phyloP scores from a whole-genome alignment of 2,888 invertebrate genomes.

The Phaedon cochleariae region DNA sequence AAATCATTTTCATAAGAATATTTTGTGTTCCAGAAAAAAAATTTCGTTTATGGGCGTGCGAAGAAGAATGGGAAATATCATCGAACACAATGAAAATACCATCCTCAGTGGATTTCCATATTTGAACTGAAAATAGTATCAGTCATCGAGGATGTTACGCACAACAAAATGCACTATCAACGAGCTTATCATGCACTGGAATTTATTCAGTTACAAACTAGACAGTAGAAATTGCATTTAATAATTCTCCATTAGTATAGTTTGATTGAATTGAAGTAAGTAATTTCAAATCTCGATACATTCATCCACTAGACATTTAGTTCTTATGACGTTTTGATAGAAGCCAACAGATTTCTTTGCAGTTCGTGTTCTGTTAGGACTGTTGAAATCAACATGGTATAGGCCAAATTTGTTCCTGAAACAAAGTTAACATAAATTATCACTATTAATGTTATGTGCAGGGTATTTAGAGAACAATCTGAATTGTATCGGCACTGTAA shows the following conservation, averaged over 20 bases:
- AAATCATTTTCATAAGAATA: no score
- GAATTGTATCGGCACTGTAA: no score
- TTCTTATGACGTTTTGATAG: constrained; percentile 21
- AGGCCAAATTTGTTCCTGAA: constrained; percentile 67
- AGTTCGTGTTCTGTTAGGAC: constrained; percentile 67
- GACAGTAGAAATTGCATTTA: no score
- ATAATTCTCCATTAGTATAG: no score
- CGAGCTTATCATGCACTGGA: no score
- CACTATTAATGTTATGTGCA: no score
- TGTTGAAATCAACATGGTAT: constrained; percentile 72
- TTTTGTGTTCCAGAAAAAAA: background rate
- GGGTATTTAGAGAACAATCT: no score
- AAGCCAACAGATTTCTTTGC: constrained; percentile 67
- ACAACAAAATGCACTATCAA: no score
- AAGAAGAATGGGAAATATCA: background rate
- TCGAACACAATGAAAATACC: background rate
- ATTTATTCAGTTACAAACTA: no score
- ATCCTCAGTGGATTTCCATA: background rate
- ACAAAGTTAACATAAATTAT: background rate
- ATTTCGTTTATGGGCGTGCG: background rate
- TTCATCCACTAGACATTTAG: constrained; percentile 26
- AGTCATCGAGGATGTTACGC: no score
- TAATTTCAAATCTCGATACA: background rate
- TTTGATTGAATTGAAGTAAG: no score
- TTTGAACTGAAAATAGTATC: background rate